Percentiles rank a stretch among this genome's conserved stretches.
These are phyloP conservation scores for Petrocephalus sullivani DNA, from an alignment of 2,797 vertebrate species.

Conservation along the genomic window DNA sequence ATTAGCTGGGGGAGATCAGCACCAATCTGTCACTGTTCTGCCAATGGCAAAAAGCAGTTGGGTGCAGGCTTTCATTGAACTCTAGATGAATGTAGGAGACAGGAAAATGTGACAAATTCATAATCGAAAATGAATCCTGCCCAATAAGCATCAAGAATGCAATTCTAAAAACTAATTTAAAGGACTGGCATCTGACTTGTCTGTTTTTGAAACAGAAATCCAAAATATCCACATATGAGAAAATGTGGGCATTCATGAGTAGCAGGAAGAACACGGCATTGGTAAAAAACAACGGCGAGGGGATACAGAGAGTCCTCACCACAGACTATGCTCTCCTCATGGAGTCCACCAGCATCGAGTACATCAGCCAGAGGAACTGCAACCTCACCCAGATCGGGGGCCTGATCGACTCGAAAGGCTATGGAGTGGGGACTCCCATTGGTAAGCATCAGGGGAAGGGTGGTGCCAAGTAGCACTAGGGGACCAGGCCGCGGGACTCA, in stretches of 20 bases:
- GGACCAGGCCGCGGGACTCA: too few relatives aligned
- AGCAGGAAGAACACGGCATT: constrained; percentile 89
- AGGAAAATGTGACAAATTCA: constrained; percentile 16
- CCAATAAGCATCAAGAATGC: not conserved
- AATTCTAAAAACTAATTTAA: not conserved
- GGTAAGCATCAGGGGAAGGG: constrained; percentile 65
- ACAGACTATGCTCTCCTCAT: constrained; percentile 93
- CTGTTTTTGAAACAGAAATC: constrained; percentile 75
- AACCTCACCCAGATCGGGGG: constrained; percentile 98
- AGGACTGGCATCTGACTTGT: constrained; percentile 1
- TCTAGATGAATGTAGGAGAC: constrained; percentile 16
- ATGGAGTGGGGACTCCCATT: constrained; percentile 94
- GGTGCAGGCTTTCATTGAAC: constrained; percentile 6
- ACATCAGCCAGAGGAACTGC: constrained; percentile 96
- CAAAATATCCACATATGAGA: constrained; percentile 96
- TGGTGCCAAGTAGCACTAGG: too few relatives aligned
- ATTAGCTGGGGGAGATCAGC: constrained; percentile 34
- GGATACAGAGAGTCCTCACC: constrained; percentile 89
- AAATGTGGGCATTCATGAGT: constrained; percentile 99
- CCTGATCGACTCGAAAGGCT: constrained; percentile 95
- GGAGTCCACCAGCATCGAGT: constrained; percentile 98
- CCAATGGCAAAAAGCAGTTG: constrained; percentile 11
- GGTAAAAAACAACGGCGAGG: constrained; percentile 90
- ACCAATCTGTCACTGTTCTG: constrained; percentile 33
- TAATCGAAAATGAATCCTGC: constrained; percentile 11